phyloP scores from a whole-genome alignment of 2,113 vertebrate genomes.

The Lepus americanus region DNA sequence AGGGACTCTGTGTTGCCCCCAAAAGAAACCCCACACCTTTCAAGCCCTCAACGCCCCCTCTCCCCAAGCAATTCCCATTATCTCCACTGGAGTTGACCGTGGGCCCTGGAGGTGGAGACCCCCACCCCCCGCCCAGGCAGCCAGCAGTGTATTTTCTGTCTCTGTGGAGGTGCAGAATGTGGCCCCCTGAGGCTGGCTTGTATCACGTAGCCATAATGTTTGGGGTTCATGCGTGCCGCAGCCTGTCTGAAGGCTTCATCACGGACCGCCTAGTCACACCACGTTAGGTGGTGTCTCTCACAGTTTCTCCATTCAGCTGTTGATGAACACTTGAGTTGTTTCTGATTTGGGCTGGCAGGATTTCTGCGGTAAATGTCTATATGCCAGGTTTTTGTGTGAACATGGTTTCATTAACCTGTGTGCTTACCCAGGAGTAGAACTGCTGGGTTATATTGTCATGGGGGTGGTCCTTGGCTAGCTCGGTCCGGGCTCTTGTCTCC shows the following conservation, averaged over 20 bases:
- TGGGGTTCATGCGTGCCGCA: not conserved
- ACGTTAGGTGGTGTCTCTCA: not conserved
- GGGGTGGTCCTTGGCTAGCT: too few species aligned
- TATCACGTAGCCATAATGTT: not conserved
- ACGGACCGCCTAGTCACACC: not conserved
- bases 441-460: not conserved
- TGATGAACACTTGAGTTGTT: not conserved
- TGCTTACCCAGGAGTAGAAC: constrained; percentile 26
- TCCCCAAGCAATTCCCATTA: not conserved
- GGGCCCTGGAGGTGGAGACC: too few species aligned
- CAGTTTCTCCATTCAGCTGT: not conserved
- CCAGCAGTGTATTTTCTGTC: not conserved
- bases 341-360: not conserved
- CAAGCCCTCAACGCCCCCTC: not conserved
- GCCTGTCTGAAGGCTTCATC: not conserved
- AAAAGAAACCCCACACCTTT: not conserved
- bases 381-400: not conserved
- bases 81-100: not conserved
- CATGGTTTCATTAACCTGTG: constrained; percentile 47
- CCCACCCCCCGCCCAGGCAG: not conserved
- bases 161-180: not conserved
- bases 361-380: constrained; percentile 18
- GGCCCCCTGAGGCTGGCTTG: not conserved
- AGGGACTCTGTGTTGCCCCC: not conserved
- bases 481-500: too few species aligned